A percentile compares a stretch with the other conserved stretches of the same genome.
Evolutionary conservation across 2,113 vertebrate species (phyloP).

Genomic region (Chlorocebus sabaeus): DNA sequence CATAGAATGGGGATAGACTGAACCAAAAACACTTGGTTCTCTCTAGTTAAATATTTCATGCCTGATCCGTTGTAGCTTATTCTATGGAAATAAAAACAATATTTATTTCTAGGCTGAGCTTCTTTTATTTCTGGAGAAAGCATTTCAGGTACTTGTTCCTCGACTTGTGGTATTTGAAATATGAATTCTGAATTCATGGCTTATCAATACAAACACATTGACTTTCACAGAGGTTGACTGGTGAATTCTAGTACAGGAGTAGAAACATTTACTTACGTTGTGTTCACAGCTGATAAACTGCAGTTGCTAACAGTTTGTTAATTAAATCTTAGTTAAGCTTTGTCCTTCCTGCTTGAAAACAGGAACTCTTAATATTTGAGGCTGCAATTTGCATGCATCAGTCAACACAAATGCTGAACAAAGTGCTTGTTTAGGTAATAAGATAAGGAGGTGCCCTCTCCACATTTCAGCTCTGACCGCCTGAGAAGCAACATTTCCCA

Average conservation of each 20-base stretch:
- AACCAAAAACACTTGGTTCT: not conserved
- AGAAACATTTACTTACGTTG: conserved; percentile 80
- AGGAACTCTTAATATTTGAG: conserved; percentile 76
- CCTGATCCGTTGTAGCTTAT: conserved; percentile 27
- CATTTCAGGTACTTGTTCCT: conserved; percentile 65
- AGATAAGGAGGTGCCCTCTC: conserved; percentile 78
- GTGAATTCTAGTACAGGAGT: conserved; percentile 65
- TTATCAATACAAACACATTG: conserved; percentile 83
- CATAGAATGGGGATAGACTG: not conserved
- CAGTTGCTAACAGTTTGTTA: conserved; percentile 79
- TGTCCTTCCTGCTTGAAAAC: conserved; percentile 78
- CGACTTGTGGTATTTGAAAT: conserved; percentile 67
- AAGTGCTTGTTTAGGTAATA: conserved; percentile 78
- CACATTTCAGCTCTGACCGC: conserved; percentile 71
- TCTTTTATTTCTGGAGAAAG: conserved; percentile 63
- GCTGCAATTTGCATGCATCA: conserved; percentile 78
- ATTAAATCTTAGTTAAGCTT: conserved; percentile 85
- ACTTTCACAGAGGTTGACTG: conserved; percentile 75
- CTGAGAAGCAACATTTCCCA: conserved; percentile 78
- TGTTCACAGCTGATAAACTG: conserved; percentile 82
- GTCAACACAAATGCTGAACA: conserved; percentile 73
- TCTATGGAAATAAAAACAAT: conserved; percentile 25
- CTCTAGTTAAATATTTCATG: conserved; percentile 60
- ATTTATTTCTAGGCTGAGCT: conserved; percentile 38
- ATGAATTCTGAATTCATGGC: conserved; percentile 65